phyloP scores from a whole-genome alignment of 2,888 invertebrate species.

The Eueremaeus valkanovi region DNA sequence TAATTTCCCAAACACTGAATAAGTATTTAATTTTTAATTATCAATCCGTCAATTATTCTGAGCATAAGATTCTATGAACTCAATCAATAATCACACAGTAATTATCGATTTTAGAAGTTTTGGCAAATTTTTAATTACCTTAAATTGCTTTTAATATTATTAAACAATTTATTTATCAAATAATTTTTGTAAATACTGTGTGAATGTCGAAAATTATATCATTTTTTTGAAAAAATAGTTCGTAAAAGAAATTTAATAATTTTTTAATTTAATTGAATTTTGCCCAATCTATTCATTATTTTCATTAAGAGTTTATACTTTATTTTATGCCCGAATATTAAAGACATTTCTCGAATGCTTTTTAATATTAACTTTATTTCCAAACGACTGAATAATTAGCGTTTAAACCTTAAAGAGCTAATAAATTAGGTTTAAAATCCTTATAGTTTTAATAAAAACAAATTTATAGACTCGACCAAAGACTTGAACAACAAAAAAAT shows the following conservation, averaged over 20 bases:
- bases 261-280: neutral
- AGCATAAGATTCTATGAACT: neutral
- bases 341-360: neutral
- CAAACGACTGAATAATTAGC: neutral
- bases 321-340: too few species aligned
- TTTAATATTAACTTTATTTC: neutral
- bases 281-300: neutral
- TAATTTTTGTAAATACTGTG: neutral
- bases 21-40: neutral
- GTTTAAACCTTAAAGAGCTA: too few species aligned
- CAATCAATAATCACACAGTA: neutral
- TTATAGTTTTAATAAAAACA: too few species aligned
- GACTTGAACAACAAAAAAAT: too few species aligned
- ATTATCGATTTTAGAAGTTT: neutral
- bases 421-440: too few species aligned
- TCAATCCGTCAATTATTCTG: neutral
- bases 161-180: neutral
- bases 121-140: neutral
- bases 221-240: neutral
- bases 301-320: neutral
- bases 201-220: constrained; percentile 1
- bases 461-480: too few species aligned
- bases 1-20: too few species aligned
- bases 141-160: neutral
- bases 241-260: neutral